phyloP scores from a whole-genome alignment of 2,113 vertebrate genomes.

The Ctenodactylus gundi region DNA sequence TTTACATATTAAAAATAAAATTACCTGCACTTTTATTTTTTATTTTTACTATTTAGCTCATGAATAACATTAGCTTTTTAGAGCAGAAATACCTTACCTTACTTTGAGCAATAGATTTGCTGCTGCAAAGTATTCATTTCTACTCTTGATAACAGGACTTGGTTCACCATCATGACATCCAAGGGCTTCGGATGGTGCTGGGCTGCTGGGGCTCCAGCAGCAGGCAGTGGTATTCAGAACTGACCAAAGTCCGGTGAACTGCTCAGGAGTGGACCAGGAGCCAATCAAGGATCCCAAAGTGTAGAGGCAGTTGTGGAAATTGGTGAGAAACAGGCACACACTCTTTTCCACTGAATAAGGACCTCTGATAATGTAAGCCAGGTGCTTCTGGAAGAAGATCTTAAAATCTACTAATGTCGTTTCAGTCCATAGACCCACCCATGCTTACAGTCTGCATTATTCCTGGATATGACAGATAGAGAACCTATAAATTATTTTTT shows the following conservation, averaged over 20 bases:
- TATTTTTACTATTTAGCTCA: neutral
- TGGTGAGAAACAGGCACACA: neutral
- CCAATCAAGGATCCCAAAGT: neutral
- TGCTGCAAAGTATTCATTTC: neutral
- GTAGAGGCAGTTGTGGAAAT: neutral
- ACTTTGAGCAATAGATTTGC: neutral
- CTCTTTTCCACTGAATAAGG: neutral
- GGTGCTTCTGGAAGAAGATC: neutral
- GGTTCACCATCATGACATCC: neutral
- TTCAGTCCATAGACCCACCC: neutral
- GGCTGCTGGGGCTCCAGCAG: neutral
- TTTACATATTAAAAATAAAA: conserved; percentile 39
- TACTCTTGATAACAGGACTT: neutral
- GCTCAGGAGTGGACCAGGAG: neutral
- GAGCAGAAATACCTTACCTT: conserved; percentile 2
- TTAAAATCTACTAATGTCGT: neutral
- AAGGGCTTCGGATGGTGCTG: neutral
- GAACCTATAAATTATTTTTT: neutral
- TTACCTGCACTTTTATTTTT: neutral
- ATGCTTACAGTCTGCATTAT: neutral
- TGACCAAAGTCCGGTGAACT: neutral
- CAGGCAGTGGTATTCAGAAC: neutral
- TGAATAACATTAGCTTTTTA: conserved; percentile 43
- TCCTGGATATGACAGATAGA: neutral
- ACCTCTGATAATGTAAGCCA: neutral